Evolutionary conservation across 2,888 invertebrate species (phyloP), one percentile per base, ranked within the genome.

Genomic region (Cacoxenus indagator): DNA sequence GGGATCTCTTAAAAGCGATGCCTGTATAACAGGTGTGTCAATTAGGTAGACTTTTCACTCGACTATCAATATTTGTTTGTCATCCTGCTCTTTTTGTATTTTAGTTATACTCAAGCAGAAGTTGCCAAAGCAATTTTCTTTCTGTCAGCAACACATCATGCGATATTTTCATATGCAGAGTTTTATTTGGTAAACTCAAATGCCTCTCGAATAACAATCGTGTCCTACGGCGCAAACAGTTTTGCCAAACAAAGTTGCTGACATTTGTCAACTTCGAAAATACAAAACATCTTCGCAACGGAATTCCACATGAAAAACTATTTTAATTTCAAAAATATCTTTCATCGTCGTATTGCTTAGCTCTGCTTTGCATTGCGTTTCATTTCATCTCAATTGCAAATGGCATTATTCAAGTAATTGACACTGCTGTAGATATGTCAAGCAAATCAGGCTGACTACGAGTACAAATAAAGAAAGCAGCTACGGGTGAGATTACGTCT

Each of bases 241-340:
- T 37, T 37, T 48, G 3, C 19, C 17, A 26, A 55, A 55, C 27
- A 55, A 27, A 26, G n/a, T 27, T 55, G 55, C 55, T 55, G 55
- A 55, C 55, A 55, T 24, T 55, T 55, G 55, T 55, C 55, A 55
- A 55, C 55, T 26, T 24, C 1, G n/a, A n/a, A n/a, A n/a, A n/a
- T n/a, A n/a, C n/a, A n/a, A n/a, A n/a, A n/a, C n/a, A n/a, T n/a
- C n/a, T n/a, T n/a, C n/a, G n/a, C n/a, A n/a, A n/a, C n/a, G n/a
- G n/a, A n/a, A n/a, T 26, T 26, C 0, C 27, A 26, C 17, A 24
- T 2, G 14, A 55, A 55, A 27, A 55, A 55, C 55, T 55, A 55
- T 55, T 55, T 55, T 55, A 55, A 55, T 55, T 55, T 24, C 26
- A 27, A 55, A 55, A 55, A 55, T 55, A 55, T 26, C 55, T 51